Base-by-base conservation (phyloP, 2,888 invertebrate species). In the Melanostoma scalare region DNA sequence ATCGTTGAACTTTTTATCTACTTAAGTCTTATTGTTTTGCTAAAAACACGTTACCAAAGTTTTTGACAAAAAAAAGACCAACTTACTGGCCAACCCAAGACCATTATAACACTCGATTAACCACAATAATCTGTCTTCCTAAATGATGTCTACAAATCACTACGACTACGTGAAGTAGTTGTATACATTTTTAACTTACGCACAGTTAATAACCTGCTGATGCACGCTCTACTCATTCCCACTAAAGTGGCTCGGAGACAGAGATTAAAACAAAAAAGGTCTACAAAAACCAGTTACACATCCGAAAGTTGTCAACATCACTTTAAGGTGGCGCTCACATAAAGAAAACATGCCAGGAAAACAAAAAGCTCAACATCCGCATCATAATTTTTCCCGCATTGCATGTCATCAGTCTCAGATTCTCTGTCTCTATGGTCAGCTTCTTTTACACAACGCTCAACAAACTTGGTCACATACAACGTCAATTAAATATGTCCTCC, bases 281-380 rank as follows among this genome's bases (percentile, higher is more conserved):
- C 36, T 30, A 79, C 55, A 48, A 79, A 79, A 79, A 79, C 79
- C 68, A 74, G 79, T 74, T 79, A 55, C 9, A 68, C 48, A 55
- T 68, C 74, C 42, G 68, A 79, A 79, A 50, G 79, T 74, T 79
- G 79, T 79, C 79, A 79, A 68, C 78, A 67, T 67, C 53, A 60
- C 52, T 73, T 52, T 78, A 35, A 74, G 61, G 74, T 68, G 74
- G 79, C 78, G 74, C 74, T 79, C 68, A 74, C 50, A 72, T 50
- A 35, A 20, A 33, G 30, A 42, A 42, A 36, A 60, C 67, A 50
- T 20, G 38, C 9, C 50, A 75, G 75, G 55, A 50, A 50, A 31
- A 65, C 63, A 67, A 78, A 65, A 60, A 67, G 36, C 60, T 35
- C 50, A 50, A 46, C 72, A 72, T 72, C 72, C 77, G 72, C 58